A percentile compares a stretch with the other conserved stretches of the same genome.
Evolutionary conservation across 2,888 invertebrate genomes (phyloP).

Genomic region (Rotaria socialis): DNA sequence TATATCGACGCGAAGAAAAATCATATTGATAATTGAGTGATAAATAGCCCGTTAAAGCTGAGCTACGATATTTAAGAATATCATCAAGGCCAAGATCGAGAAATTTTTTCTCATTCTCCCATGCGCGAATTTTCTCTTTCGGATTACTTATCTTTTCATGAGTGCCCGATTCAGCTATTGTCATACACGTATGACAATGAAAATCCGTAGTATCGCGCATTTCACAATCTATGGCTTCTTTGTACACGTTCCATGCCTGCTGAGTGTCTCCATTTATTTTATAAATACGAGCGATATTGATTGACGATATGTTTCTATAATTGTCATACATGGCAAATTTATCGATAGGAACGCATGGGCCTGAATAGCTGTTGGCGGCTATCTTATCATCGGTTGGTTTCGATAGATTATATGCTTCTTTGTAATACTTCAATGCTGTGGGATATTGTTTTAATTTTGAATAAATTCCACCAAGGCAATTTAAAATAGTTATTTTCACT

Average conservation of each 20-base stretch:
- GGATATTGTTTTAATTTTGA: background rate
- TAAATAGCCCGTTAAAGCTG: background rate
- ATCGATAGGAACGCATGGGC: background rate
- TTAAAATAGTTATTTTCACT: background rate
- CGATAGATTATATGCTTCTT: background rate
- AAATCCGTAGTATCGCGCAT: background rate
- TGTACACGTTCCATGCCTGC: background rate
- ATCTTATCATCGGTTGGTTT: background rate
- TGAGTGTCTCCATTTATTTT: background rate
- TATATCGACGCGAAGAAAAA: background rate
- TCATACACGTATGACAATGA: constrained; percentile 20
- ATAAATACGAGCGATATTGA: background rate
- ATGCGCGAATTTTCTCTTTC: background rate
- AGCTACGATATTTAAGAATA: background rate
- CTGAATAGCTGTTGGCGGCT: background rate
- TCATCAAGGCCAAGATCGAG: background rate
- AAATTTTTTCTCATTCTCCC: background rate
- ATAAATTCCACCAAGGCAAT: background rate
- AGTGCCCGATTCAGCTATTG: background rate
- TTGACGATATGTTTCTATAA: background rate
- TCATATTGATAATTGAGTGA: background rate
- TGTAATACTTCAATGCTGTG: background rate
- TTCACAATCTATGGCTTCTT: background rate
- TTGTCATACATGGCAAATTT: background rate
- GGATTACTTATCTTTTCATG: background rate